A percentile compares a stretch with the other conserved stretches of the same genome.
These are phyloP conservation scores for Diachasma alloeum DNA, from an alignment of 1,140 invertebrate genomes.

Conservation along the genomic window DNA sequence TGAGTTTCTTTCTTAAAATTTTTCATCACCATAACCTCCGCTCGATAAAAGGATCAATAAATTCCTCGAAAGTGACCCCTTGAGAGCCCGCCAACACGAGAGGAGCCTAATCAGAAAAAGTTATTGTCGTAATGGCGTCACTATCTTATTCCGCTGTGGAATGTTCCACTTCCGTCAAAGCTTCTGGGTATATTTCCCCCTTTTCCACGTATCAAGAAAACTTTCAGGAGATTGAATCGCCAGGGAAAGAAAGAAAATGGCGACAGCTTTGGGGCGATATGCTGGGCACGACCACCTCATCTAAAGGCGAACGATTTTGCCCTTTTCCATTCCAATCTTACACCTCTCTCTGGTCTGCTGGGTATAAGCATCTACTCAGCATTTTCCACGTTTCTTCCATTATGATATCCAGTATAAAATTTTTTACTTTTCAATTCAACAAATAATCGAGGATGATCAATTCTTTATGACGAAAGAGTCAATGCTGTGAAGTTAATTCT, in stretches of 20 bases:
- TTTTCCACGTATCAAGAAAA: neutral
- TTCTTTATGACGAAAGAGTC: too few species aligned
- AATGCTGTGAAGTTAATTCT: too few species aligned
- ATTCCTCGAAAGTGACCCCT: neutral
- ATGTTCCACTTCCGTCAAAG: neutral
- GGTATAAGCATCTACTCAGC: neutral
- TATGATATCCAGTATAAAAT: neutral
- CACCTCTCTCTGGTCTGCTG: neutral
- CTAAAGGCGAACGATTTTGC: neutral
- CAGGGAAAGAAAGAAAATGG: neutral
- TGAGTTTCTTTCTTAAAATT: neutral
- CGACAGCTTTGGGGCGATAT: neutral
- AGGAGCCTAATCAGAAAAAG: neutral
- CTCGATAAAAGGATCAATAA: neutral
- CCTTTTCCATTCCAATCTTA: neutral
- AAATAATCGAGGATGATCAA: too few species aligned
- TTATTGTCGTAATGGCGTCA: neutral
- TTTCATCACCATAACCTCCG: neutral
- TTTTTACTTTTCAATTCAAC: neutral
- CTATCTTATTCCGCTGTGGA: neutral
- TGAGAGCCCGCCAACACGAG: neutral
- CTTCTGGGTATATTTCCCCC: neutral
- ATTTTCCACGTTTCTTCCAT: neutral
- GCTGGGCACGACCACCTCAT: neutral
- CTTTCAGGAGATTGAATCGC: neutral